Percentiles rank a stretch among this genome's conserved stretches.
These are phyloP conservation scores for Fregetta grallaria DNA, from an alignment of 2,113 vertebrate genomes.

Conservation along the genomic window DNA sequence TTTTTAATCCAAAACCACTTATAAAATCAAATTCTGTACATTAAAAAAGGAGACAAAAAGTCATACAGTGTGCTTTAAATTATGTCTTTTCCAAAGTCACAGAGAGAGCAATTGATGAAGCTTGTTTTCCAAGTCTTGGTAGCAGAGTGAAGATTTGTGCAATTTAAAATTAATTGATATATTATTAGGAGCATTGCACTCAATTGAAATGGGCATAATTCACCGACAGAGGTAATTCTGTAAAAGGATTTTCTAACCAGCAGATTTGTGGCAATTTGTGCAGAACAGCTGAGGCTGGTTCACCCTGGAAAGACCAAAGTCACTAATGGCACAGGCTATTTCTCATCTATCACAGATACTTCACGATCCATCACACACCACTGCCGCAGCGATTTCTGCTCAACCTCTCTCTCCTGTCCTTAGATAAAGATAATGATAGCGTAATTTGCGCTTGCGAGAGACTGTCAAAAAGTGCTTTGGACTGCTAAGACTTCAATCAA, in stretches of 20 bases:
- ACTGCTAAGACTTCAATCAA: background rate
- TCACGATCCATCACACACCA: background rate
- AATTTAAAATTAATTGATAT: slow-evolving; percentile 4
- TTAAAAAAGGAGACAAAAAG: background rate
- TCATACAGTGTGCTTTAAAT: background rate
- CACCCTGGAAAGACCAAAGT: background rate
- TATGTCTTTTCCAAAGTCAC: background rate
- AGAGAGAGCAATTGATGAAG: background rate
- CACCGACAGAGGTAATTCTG: background rate
- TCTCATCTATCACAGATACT: background rate
- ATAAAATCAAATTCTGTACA: background rate
- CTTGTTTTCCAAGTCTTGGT: background rate
- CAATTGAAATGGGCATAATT: background rate
- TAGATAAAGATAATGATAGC: background rate
- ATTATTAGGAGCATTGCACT: background rate
- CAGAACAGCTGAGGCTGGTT: background rate
- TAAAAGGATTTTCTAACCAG: background rate
- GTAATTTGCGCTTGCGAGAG: background rate
- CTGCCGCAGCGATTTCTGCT: background rate
- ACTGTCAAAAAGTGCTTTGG: background rate
- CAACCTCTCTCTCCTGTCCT: background rate
- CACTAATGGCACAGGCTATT: background rate
- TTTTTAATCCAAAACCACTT: background rate
- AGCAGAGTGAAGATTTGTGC: background rate
- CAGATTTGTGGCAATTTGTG: background rate